Evolutionary conservation across 92 coral and sea anemone species (phyloP), one percentile per base, ranked within the genome.

Genomic region (Epizoanthus ramosus): DNA sequence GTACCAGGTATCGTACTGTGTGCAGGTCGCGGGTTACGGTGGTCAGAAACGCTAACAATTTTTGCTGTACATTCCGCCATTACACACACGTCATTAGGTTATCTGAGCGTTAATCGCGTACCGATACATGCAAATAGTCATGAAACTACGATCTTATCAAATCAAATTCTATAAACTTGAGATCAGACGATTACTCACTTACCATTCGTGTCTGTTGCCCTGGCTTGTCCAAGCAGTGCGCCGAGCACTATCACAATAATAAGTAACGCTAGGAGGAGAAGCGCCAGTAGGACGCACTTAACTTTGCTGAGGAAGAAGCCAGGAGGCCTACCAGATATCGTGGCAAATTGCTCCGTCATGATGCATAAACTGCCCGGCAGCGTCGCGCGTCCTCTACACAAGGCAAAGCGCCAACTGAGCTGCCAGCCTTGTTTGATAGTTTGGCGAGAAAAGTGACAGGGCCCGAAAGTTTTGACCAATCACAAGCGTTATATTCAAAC

Each of bases 191-290:
- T 5, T 68, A 16, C 37, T 1, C 23, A 21, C 79, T 47, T 23
- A 72, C 79, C 60, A 5, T 59, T 47, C 19, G n/a, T 0, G 9
- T 18, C 16, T 9, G 66, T 52, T n/a, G 65, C 64, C 22, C 41
- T 73, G 6, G 81, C 81, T 21, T 60, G 22, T 13, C 82, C 82
- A 22, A 61, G 71, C 25, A 77, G 43, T 2, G 18, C 82, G 35
- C 71, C 82, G 54, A 77, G 71, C 2, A 77, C 82, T 17, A 77
- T 60, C 12, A 77, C 71, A 19, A 77, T 8, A 13, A 61, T 60
- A 7, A 77, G 18, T 35, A 77, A 59, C 15, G 22, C 37, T 47
- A 77, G 2, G 39, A 77, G 70, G 43, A 77, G 19, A 19, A 77
- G 31, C 9, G 82, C 82, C 12, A 77, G 2, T 9, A 77, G 24